Percentiles rank a stretch among this genome's conserved stretches.
These are phyloP conservation scores for Pogonomyrmex californicus DNA, from an alignment of 1,140 invertebrate species.

Conservation along the genomic window DNA sequence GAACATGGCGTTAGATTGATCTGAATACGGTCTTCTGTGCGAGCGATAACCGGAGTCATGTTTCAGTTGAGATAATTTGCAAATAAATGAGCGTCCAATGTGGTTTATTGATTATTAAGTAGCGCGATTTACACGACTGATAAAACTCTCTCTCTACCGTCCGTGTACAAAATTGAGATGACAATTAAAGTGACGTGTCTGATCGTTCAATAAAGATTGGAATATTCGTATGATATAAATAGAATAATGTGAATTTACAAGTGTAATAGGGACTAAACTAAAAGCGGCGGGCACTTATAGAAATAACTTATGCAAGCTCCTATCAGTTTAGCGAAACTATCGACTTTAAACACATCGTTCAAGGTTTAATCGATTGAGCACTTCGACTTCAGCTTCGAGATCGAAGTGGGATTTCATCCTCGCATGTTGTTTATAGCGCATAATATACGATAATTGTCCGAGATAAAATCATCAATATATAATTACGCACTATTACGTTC, in stretches of 20 bases:
- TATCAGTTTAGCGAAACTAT: background rate
- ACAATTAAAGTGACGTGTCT: constrained; percentile 11
- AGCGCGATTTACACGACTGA: background rate
- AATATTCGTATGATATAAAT: background rate
- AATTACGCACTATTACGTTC: constrained; percentile 54
- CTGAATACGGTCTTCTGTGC: background rate
- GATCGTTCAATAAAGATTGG: background rate
- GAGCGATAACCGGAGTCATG: constrained; percentile 11
- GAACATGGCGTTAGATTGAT: constrained; percentile 14
- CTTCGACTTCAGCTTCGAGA: constrained; percentile 45
- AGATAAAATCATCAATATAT: constrained; percentile 61
- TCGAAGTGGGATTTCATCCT: constrained; percentile 20
- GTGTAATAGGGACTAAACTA: background rate
- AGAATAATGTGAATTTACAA: background rate
- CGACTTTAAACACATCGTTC: constrained; percentile 20
- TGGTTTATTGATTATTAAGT: background rate
- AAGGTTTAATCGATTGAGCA: constrained; percentile 48
- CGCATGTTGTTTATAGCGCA: constrained; percentile 37
- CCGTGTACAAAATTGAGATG: background rate
- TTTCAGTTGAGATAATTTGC: constrained; percentile 11
- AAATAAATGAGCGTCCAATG: constrained; percentile 8
- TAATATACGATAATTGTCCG: constrained; percentile 54
- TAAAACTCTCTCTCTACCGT: background rate
- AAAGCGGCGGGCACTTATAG: background rate
- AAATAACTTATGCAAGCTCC: background rate